Percentiles rank a stretch among this genome's conserved stretches.
Evolutionary conservation across 1,140 invertebrate genomes (phyloP).

Genomic region (Diplogasteroides magnus): DNA sequence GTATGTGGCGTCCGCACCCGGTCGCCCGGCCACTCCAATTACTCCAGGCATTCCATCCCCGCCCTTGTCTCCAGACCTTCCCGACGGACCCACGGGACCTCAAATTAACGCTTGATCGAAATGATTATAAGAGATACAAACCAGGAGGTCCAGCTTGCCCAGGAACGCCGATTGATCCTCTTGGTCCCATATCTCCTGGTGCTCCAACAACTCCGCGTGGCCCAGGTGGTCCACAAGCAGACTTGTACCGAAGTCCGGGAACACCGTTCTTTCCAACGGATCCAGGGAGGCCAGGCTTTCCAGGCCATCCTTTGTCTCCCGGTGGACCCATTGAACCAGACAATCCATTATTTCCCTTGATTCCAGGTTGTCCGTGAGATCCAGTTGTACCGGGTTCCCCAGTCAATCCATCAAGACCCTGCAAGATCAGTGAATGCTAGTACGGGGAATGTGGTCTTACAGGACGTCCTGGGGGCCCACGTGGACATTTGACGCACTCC

Average conservation of each 20-base stretch:
- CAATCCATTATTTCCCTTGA: neutral
- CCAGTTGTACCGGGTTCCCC: neutral
- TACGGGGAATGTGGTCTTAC: neutral
- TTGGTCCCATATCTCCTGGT: no score
- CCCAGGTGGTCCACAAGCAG: no score
- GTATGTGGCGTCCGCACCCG: neutral
- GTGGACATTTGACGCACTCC: neutral
- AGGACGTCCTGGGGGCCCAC: neutral
- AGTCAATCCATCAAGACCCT: no score
- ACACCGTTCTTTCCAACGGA: no score
- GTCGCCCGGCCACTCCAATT: neutral
- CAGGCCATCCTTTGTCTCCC: neutral
- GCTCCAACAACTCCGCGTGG: no score
- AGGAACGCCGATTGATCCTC: no score
- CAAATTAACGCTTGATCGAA: no score
- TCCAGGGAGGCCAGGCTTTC: neutral
- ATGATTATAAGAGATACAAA: no score
- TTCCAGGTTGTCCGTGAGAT: neutral
- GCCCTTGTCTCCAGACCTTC: no score
- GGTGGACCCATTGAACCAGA: neutral
- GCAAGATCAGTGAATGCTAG: neutral
- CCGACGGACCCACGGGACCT: no score
- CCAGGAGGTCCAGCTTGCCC: neutral
- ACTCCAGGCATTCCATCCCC: neutral
- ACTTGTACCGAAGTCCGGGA: no score